phyloP scores from a whole-genome alignment of 2,113 vertebrate species.

The Podarcis cretensis region DNA sequence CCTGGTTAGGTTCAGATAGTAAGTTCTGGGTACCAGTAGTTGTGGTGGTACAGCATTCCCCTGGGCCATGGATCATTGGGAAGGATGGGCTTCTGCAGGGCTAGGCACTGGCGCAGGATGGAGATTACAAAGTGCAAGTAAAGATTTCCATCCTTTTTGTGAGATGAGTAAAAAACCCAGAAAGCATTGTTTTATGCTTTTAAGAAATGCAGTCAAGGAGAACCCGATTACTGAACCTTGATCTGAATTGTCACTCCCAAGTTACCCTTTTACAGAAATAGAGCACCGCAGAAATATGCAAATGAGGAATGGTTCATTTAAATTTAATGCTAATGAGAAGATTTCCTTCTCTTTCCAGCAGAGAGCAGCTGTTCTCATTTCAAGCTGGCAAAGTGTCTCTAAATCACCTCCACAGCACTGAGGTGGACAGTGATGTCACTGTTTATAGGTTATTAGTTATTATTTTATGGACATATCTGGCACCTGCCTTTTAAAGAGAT shows the following conservation, averaged over 20 bases:
- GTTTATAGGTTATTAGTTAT: conserved; percentile 60
- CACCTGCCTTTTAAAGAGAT: conserved; percentile 55
- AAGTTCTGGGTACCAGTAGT: background rate
- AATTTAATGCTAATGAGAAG: conserved; percentile 77
- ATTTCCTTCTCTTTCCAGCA: conserved; percentile 74
- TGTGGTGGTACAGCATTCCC: no score
- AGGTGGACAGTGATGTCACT: conserved; percentile 52
- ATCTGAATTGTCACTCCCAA: background rate
- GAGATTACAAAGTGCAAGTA: background rate
- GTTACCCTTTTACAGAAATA: conserved; percentile 56
- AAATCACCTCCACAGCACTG: conserved; percentile 61
- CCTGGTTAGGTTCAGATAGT: background rate
- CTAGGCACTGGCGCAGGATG: background rate
- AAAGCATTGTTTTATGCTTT: background rate
- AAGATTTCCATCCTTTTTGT: background rate
- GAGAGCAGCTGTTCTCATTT: conserved; percentile 66
- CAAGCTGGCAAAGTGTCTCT: conserved; percentile 43
- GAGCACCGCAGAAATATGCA: conserved; percentile 49
- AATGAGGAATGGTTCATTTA: conserved; percentile 71
- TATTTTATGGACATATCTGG: conserved; percentile 52
- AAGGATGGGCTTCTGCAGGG: background rate
- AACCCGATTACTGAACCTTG: background rate
- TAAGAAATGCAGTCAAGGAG: background rate
- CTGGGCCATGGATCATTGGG: background rate
- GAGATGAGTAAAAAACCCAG: background rate